Conservation (phyloP, 2,797 vertebrate species). For the Naso thynnoides region DNA sequence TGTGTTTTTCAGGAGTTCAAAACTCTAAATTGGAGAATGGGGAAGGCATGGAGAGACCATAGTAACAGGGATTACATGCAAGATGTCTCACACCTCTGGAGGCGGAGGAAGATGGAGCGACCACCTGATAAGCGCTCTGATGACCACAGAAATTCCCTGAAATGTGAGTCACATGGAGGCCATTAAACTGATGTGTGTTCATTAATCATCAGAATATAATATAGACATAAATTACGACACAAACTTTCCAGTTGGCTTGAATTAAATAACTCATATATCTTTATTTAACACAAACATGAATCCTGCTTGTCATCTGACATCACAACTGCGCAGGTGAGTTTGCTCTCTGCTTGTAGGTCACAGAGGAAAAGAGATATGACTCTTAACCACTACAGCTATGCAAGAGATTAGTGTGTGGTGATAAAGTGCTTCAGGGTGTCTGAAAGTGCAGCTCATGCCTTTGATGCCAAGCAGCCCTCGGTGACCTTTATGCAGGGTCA, state of each 20-base stretch:
- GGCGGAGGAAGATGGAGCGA: slow-evolving; percentile 33
- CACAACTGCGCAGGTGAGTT: slow-evolving; percentile 33
- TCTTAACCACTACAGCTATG: slow-evolving; percentile 18
- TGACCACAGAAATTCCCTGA: slow-evolving; percentile 66
- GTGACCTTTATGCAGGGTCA: slow-evolving; percentile 51
- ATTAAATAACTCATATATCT: not conserved
- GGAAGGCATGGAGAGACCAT: slow-evolving; percentile 15
- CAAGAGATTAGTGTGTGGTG: slow-evolving; percentile 43
- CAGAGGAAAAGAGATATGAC: slow-evolving; percentile 38
- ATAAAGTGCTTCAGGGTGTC: slow-evolving; percentile 33
- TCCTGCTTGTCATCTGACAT: not conserved
- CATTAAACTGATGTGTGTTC: slow-evolving; percentile 12
- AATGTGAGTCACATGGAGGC: slow-evolving; percentile 53
- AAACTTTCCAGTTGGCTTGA: slow-evolving; percentile 15
- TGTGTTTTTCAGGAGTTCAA: slow-evolving; percentile 41
- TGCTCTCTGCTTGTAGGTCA: slow-evolving; percentile 34
- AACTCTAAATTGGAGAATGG: slow-evolving; percentile 41
- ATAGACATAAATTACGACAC: not conserved
- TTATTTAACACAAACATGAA: slow-evolving; percentile 1
- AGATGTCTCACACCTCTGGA: slow-evolving; percentile 70
- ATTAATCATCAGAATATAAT: slow-evolving; percentile 30
- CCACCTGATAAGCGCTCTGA: slow-evolving; percentile 57
- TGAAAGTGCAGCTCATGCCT: slow-evolving; percentile 31
- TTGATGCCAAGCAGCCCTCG: slow-evolving; percentile 47
- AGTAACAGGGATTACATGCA: slow-evolving; percentile 45